Conservation (phyloP, 1,140 invertebrate genomes). For the Mesaphorura yosii region DNA sequence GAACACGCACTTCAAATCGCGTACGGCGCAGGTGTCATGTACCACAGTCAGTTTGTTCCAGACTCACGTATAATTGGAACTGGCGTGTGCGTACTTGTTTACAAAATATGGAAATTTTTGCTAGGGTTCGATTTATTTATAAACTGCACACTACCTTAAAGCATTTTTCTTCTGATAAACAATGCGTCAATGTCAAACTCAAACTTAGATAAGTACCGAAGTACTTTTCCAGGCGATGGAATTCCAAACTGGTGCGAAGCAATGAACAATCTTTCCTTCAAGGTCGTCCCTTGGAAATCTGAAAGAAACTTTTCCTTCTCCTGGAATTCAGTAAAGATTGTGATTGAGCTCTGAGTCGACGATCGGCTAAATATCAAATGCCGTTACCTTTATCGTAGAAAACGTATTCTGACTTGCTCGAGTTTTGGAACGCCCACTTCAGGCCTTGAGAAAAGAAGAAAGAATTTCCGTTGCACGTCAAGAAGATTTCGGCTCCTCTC, state of each 20-base stretch:
- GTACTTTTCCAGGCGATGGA: slow-evolving; percentile 24
- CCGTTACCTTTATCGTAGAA: slow-evolving; percentile 7
- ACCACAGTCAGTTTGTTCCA: background rate
- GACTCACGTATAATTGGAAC: background rate
- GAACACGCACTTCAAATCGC: no score
- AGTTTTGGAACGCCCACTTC: slow-evolving; percentile 15
- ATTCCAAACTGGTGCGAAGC: slow-evolving; percentile 27
- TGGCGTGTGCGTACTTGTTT: background rate
- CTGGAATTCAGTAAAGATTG: background rate
- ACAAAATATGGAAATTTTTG: background rate
- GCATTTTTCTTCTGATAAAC: no score
- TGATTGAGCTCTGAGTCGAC: background rate
- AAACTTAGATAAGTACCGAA: slow-evolving; percentile 10
- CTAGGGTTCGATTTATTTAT: background rate
- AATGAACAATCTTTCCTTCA: slow-evolving; percentile 8
- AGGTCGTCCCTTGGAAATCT: slow-evolving; percentile 10
- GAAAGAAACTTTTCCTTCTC: background rate
- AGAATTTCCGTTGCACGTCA: slow-evolving; percentile 18
- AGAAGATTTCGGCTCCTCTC: background rate
- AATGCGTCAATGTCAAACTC: no score
- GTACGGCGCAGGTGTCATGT: background rate
- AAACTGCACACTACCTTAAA: background rate
- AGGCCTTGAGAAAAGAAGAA: slow-evolving; percentile 29
- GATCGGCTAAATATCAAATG: slow-evolving; percentile 4
- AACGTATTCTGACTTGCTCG: slow-evolving; percentile 13